Conservation (phyloP, 2,797 vertebrate species). For the Xyrichtys novacula region DNA sequence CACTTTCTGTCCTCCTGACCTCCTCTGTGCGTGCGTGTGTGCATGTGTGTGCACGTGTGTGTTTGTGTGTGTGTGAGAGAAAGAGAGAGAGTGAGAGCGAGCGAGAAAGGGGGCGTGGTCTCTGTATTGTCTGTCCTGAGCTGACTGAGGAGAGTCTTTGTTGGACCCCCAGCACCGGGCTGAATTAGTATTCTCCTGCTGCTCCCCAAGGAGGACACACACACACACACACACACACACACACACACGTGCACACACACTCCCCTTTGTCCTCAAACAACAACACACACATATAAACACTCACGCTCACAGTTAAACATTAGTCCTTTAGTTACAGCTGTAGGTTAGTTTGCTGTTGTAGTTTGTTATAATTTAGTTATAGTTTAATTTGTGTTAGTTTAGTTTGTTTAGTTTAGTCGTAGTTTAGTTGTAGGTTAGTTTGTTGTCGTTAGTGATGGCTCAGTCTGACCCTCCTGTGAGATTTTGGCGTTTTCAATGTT, state of each 20-base stretch:
- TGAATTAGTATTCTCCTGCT: conserved; percentile 6
- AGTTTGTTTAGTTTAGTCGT: too few relatives aligned
- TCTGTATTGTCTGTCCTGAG: conserved; percentile 82
- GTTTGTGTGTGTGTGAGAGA: conserved; percentile 60
- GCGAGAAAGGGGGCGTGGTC: conserved; percentile 76
- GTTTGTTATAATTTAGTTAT: too few relatives aligned
- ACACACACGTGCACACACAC: not conserved
- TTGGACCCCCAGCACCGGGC: conserved; percentile 52
- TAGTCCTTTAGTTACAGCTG: too few relatives aligned
- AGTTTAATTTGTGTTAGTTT: too few relatives aligned
- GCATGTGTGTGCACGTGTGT: conserved; percentile 49
- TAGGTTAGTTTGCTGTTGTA: too few relatives aligned
- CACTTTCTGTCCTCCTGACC: conserved; percentile 37
- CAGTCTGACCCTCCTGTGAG: too few relatives aligned
- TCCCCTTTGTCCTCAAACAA: not conserved
- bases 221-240: not conserved
- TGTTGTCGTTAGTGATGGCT: too few relatives aligned
- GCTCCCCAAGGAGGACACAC: not conserved
- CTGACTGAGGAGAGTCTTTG: conserved; percentile 81
- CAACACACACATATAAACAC: not conserved
- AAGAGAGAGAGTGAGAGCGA: too few relatives aligned
- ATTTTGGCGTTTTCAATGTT: too few relatives aligned
- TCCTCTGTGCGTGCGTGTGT: conserved; percentile 44
- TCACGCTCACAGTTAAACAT: not conserved
- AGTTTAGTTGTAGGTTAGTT: too few relatives aligned